Conservation (phyloP, 2,797 vertebrate genomes). For the Onychomys torridus region DNA sequence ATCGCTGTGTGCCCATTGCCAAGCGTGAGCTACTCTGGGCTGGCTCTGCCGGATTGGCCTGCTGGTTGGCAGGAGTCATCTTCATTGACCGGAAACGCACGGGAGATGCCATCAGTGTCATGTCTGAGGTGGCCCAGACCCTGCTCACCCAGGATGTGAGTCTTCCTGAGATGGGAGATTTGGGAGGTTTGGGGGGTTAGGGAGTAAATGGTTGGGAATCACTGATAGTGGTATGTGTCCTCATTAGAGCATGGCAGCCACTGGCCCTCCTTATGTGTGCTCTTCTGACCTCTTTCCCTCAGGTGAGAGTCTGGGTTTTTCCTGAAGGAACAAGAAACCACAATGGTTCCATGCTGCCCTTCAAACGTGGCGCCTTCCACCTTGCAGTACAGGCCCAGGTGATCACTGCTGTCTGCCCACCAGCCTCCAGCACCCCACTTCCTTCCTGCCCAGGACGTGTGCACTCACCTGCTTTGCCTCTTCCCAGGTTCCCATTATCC, state of each 20-base stretch:
- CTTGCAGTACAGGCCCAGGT: slow-evolving; percentile 90
- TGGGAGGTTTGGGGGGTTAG: not conserved
- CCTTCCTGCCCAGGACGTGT: not conserved
- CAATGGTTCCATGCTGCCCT: slow-evolving; percentile 89
- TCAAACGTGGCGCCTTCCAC: slow-evolving; percentile 92
- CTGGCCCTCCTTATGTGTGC: not conserved
- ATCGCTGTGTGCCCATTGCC: slow-evolving; percentile 90
- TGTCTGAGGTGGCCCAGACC: slow-evolving; percentile 86
- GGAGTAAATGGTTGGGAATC: not conserved
- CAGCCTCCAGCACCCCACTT: not conserved
- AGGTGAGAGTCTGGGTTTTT: slow-evolving; percentile 91
- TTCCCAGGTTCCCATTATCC: slow-evolving; percentile 87
- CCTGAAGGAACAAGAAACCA: slow-evolving; percentile 91
- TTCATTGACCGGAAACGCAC: slow-evolving; percentile 90
- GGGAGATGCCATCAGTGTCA: slow-evolving; percentile 88
- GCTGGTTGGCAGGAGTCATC: slow-evolving; percentile 90
- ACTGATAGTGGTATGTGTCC: not conserved
- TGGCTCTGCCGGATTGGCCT: slow-evolving; percentile 89
- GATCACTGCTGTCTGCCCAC: slow-evolving; percentile 3
- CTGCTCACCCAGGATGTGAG: slow-evolving; percentile 88
- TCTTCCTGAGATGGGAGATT: slow-evolving; percentile 33
- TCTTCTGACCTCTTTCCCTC: not conserved
- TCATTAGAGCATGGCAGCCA: not conserved
- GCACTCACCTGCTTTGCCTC: not conserved
- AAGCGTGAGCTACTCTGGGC: slow-evolving; percentile 90